Evolutionary conservation across 2,113 vertebrate genomes (phyloP).

Genomic region (Andinoacara biseriatus): DNA sequence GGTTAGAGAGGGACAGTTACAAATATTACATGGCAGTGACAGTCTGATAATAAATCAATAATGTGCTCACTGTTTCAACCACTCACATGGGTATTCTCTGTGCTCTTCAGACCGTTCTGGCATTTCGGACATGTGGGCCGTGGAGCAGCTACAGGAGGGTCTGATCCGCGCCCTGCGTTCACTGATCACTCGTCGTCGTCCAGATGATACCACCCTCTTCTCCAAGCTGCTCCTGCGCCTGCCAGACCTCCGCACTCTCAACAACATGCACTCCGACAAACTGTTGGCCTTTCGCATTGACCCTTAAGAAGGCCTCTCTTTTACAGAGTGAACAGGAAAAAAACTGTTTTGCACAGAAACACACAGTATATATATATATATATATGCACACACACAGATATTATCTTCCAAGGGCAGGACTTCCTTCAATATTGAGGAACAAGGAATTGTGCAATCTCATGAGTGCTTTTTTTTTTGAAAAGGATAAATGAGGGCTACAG

Average conservation of each 20-base stretch:
- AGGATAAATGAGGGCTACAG: slow-evolving; percentile 17
- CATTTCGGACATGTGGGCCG: slow-evolving; percentile 74
- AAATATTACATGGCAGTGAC: background rate
- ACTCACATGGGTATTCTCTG: slow-evolving; percentile 27
- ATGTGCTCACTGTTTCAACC: background rate
- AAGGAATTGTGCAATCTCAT: slow-evolving; percentile 50
- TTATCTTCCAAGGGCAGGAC: slow-evolving; percentile 50
- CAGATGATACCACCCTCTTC: slow-evolving; percentile 77
- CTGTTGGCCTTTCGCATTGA: slow-evolving; percentile 84
- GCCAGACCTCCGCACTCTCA: slow-evolving; percentile 84
- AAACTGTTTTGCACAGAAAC: slow-evolving; percentile 26
- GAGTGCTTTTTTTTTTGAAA: slow-evolving; percentile 32
- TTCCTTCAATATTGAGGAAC: slow-evolving; percentile 28
- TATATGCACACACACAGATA: background rate
- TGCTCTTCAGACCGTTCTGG: slow-evolving; percentile 77
- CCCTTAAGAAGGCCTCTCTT: slow-evolving; percentile 64
- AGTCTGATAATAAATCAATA: background rate
- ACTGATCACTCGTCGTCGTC: slow-evolving; percentile 76
- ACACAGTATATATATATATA: background rate
- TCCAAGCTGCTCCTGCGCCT: slow-evolving; percentile 81
- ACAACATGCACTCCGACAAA: slow-evolving; percentile 84
- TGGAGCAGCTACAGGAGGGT: slow-evolving; percentile 83
- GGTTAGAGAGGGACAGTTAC: slow-evolving; percentile 63
- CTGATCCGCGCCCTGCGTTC: slow-evolving; percentile 79
- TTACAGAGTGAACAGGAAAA: background rate